phyloP scores from a whole-genome alignment of 2,113 vertebrate genomes.

The Carassius auratus region DNA sequence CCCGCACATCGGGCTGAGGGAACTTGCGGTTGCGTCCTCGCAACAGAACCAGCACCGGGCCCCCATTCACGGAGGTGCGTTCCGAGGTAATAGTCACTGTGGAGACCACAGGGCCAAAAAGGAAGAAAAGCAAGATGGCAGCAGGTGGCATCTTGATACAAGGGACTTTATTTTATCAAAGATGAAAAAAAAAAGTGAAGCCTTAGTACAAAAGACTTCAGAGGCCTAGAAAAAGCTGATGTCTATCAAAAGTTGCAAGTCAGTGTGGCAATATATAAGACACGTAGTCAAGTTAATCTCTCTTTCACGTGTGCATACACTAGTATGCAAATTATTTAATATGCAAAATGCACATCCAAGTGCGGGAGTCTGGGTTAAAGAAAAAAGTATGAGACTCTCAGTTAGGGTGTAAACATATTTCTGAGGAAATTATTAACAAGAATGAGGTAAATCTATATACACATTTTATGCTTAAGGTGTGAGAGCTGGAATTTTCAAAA shows the following conservation, averaged over 20 bases:
- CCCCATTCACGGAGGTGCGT: conserved; percentile 54
- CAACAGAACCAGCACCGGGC: conserved; percentile 69
- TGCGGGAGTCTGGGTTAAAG: conserved; percentile 18
- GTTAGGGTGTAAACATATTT: conserved; percentile 66
- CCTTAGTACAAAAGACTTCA: conserved; percentile 44
- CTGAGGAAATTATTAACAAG: conserved; percentile 24
- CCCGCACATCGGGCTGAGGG: conserved; percentile 49
- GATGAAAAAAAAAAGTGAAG: conserved; percentile 16
- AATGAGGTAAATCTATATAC: conserved; percentile 33
- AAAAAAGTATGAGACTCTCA: conserved; percentile 32
- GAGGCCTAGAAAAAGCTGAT: conserved; percentile 44
- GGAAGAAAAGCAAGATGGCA: conserved; percentile 60
- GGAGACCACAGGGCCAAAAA: conserved; percentile 65
- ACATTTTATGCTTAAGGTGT: conserved; percentile 35
- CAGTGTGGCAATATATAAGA: conserved; percentile 8
- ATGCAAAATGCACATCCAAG: conserved; percentile 41
- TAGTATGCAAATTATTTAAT: conserved; percentile 43
- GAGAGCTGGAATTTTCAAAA: conserved; percentile 31
- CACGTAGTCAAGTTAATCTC: neutral
- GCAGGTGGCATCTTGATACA: conserved; percentile 59
- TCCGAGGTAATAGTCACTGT: conserved; percentile 61
- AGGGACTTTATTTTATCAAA: conserved; percentile 18
- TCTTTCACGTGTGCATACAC: conserved; percentile 41
- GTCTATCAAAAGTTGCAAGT: conserved; percentile 45
- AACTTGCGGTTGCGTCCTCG: conserved; percentile 64